Evolutionary conservation across 2,888 invertebrate species (phyloP).

Genomic region (Galeopsomyia nigrocyanea): DNA sequence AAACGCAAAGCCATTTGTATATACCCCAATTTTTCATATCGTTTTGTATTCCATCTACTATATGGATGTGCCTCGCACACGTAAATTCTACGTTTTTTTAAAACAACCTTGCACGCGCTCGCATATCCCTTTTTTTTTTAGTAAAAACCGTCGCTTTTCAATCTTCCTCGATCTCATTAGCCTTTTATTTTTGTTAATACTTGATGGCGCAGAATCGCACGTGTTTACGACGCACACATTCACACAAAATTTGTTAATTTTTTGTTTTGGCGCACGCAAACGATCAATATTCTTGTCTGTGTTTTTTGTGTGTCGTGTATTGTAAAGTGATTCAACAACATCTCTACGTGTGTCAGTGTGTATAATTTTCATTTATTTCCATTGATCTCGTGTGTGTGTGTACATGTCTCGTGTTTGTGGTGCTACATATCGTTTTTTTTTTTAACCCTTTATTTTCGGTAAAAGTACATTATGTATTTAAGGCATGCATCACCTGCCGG

Average conservation of each 20-base stretch:
- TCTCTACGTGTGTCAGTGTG: conserved; percentile 32
- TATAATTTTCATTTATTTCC: neutral
- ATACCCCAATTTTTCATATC: conserved; percentile 36
- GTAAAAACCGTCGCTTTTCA: too few relatives aligned
- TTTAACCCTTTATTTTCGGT: conserved; percentile 27
- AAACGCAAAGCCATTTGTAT: conserved; percentile 40
- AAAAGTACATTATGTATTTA: conserved; percentile 55
- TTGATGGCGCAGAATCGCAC: conserved; percentile 41
- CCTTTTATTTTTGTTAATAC: conserved; percentile 7
- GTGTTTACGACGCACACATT: conserved; percentile 40
- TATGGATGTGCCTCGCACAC: conserved; percentile 2
- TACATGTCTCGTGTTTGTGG: conserved; percentile 1
- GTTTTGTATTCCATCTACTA: conserved; percentile 32
- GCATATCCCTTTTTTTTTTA: too few relatives aligned
- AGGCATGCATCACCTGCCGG: conserved; percentile 64
- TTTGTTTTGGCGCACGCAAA: conserved; percentile 42
- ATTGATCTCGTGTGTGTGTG: conserved; percentile 10
- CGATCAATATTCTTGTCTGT: conserved; percentile 13
- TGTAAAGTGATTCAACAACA: conserved; percentile 16
- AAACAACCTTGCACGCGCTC: too few relatives aligned
- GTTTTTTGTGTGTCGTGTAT: conserved; percentile 14
- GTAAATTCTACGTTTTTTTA: conserved; percentile 27
- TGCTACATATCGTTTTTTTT: neutral
- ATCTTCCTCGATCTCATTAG: too few relatives aligned
- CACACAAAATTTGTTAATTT: conserved; percentile 36